Percentiles rank a stretch among this genome's conserved stretches.
phyloP scores from a whole-genome alignment of 2,113 vertebrate genomes.

The Sander lucioperca region DNA sequence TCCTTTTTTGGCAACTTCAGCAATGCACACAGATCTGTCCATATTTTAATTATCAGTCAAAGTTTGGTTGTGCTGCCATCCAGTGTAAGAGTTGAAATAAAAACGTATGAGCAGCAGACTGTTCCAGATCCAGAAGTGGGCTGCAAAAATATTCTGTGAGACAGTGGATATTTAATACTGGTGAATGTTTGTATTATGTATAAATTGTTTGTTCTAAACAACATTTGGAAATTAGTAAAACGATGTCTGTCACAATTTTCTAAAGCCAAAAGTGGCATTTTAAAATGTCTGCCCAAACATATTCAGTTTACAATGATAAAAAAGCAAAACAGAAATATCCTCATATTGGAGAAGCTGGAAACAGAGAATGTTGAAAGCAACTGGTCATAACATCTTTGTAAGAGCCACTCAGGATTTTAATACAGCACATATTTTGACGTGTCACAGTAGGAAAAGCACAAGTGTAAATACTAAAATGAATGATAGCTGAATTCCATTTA shows the following conservation, averaged over 20 bases:
- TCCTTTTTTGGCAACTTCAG: neutral
- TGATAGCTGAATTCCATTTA: neutral
- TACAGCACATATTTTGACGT: neutral
- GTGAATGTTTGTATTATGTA: neutral
- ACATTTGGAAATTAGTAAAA: neutral
- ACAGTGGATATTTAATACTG: neutral
- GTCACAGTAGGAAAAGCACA: neutral
- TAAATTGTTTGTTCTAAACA: neutral
- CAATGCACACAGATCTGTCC: neutral
- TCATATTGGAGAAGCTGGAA: neutral
- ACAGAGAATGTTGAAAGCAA: neutral
- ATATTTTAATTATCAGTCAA: neutral
- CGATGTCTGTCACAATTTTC: neutral
- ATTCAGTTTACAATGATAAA: neutral
- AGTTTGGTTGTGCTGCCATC: conserved; percentile 22
- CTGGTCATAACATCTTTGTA: neutral
- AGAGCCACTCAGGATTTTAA: neutral
- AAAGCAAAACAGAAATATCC: neutral
- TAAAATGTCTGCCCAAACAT: neutral
- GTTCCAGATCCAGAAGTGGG: neutral
- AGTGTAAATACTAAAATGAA: neutral
- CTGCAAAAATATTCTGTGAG: neutral
- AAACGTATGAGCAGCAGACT: neutral
- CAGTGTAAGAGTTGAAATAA: conserved; percentile 4
- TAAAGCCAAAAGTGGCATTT: neutral